A percentile compares a stretch with the other conserved stretches of the same genome.
Evolutionary conservation across 2,888 invertebrate species (phyloP).

Genomic region (Hedya salicella): DNA sequence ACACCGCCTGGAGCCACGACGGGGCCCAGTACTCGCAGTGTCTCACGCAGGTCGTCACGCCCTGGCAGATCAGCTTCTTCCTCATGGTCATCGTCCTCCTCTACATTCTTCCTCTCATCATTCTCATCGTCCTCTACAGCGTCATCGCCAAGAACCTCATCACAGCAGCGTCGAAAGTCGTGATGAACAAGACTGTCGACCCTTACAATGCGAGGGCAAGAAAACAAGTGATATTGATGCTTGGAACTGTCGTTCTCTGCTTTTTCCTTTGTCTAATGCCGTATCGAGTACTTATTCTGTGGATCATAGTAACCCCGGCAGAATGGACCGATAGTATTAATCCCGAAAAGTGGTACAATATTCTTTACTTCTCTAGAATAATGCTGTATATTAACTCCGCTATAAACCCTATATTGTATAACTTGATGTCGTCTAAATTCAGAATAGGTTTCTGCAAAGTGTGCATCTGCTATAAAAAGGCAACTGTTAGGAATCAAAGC

Average conservation of each 20-base stretch:
- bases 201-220: conserved; percentile 89
- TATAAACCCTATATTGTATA: conserved; percentile 96
- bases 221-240: conserved; percentile 93
- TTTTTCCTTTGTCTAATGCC: conserved; percentile 96
- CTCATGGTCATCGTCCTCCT: conserved; percentile 91
- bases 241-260: conserved; percentile 93
- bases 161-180: conserved; percentile 87
- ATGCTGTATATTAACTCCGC: conserved; percentile 96
- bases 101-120: conserved; percentile 91
- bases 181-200: conserved; percentile 89
- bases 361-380: conserved; percentile 93
- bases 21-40: conserved; percentile 90
- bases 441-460: conserved; percentile 91
- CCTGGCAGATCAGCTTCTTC: conserved; percentile 92
- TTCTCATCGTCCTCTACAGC: conserved; percentile 92
- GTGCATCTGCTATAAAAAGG: conserved; percentile 84
- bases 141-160: conserved; percentile 94
- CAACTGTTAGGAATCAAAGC: conserved; percentile 69
- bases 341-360: conserved; percentile 91
- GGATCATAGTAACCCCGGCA: conserved; percentile 91
- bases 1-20: conserved; percentile 88
- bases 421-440: conserved; percentile 96
- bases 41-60: conserved; percentile 90
- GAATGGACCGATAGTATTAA: conserved; percentile 88
- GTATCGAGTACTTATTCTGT: conserved; percentile 92